Conservation (phyloP, 2,113 vertebrate genomes). For the Salvelinus namaycush region DNA sequence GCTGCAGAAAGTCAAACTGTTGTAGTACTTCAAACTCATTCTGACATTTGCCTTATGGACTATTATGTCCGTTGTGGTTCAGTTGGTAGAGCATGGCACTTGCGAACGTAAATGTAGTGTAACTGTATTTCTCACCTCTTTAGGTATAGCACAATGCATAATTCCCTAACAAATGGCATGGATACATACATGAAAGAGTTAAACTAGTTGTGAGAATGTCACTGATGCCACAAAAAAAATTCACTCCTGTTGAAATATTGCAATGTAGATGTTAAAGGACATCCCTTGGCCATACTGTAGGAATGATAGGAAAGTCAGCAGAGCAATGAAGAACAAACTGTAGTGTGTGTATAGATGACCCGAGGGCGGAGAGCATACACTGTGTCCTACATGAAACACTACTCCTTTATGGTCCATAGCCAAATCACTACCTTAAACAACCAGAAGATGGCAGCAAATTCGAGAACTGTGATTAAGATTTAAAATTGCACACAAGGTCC, state of each 20-base stretch:
- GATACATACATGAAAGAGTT: too few relatives aligned
- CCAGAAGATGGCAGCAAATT: neutral
- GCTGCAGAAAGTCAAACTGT: slow-evolving; percentile 19
- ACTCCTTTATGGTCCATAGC: too few relatives aligned
- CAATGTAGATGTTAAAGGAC: neutral
- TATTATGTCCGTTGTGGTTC: slow-evolving; percentile 18
- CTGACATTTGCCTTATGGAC: slow-evolving; percentile 43
- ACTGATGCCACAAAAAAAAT: neutral
- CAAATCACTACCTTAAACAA: neutral
- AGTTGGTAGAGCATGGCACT: too few relatives aligned
- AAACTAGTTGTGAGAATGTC: neutral
- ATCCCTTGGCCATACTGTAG: too few relatives aligned
- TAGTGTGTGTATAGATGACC: slow-evolving; percentile 4
- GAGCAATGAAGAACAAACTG: neutral
- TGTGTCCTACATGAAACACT: neutral
- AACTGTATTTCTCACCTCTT: too few relatives aligned
- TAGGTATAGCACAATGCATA: too few relatives aligned
- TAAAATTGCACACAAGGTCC: too few relatives aligned
- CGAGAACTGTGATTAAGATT: too few relatives aligned
- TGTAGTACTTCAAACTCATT: slow-evolving; percentile 37
- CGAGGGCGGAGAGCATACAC: slow-evolving; percentile 37
- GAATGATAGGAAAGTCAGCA: too few relatives aligned
- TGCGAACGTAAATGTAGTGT: too few relatives aligned
- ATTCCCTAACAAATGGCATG: too few relatives aligned
- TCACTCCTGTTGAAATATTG: neutral